These are phyloP conservation scores for Ctenoplectra terminalis DNA, from an alignment of 1,140 invertebrate species.

Conservation along the genomic window DNA sequence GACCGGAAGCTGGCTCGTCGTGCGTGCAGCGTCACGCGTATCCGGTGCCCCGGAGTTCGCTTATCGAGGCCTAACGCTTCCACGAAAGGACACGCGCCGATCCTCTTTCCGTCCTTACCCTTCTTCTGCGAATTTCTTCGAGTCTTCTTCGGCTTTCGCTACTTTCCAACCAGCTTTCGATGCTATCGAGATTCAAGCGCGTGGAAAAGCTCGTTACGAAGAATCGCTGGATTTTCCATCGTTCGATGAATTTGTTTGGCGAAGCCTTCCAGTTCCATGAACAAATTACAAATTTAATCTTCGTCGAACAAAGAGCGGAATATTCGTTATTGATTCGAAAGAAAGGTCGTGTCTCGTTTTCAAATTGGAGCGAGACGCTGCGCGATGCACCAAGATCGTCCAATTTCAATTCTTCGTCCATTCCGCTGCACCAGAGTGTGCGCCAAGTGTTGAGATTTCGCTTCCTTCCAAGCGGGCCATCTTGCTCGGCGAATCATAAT, in stretches of 20 bases:
- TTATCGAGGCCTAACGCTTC: conserved; percentile 62
- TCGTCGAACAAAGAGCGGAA: no score
- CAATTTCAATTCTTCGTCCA: no score
- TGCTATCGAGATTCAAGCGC: no score
- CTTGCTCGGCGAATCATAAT: conserved; percentile 31
- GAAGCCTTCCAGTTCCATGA: no score
- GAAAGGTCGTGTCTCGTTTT: no score
- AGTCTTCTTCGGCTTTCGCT: neutral
- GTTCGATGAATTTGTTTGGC: no score
- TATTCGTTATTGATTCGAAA: no score
- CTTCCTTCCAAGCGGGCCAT: conserved; percentile 28
- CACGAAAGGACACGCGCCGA: conserved; percentile 43
- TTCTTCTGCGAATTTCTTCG: neutral
- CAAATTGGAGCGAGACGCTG: no score
- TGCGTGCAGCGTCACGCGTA: conserved; percentile 80
- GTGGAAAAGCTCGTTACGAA: no score
- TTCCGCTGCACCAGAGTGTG: neutral
- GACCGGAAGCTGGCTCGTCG: conserved; percentile 76
- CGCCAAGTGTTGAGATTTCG: conserved; percentile 1
- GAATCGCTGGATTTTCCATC: no score
- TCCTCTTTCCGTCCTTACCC: conserved; percentile 53
- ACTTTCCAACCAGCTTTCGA: neutral
- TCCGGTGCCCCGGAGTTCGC: conserved; percentile 73
- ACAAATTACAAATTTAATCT: no score
- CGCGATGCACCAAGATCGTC: no score